phyloP scores from a whole-genome alignment of 2,888 invertebrate genomes.

The Minunthozetes semirufus region DNA sequence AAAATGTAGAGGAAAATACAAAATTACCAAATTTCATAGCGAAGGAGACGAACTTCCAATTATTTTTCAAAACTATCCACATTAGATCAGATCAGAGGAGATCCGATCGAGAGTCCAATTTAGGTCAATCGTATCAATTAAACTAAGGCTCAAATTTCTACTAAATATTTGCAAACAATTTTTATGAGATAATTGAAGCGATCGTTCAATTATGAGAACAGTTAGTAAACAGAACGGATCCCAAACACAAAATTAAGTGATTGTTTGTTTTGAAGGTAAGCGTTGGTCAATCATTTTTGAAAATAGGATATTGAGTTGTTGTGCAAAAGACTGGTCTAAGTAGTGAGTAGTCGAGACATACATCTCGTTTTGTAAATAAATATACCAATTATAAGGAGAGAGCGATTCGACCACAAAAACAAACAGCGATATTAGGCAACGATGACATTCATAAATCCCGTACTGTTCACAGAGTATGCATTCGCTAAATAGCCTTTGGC shows the following conservation, averaged over 20 bases:
- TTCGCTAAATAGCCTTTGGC: background rate
- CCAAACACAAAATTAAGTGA: slow-evolving; percentile 14
- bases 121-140: too few species aligned
- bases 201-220: background rate
- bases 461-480: background rate
- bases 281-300: slow-evolving; percentile 22
- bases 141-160: too few species aligned
- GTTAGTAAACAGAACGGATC: slow-evolving; percentile 15
- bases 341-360: slow-evolving; percentile 1
- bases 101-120: too few species aligned
- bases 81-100: too few species aligned
- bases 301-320: slow-evolving; percentile 29
- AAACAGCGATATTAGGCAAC: background rate
- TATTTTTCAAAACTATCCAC: too few species aligned
- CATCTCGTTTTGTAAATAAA: slow-evolving; percentile 16
- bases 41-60: too few species aligned
- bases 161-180: too few species aligned
- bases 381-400: slow-evolving; percentile 17
- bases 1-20: too few species aligned
- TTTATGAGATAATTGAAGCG: too few species aligned
- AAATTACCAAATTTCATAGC: too few species aligned
- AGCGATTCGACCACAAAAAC: background rate
- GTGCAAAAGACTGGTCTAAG: background rate
- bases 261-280: slow-evolving; percentile 26
- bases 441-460: background rate